A percentile compares a stretch with the other conserved stretches of the same genome.
Evolutionary conservation across 2,113 vertebrate genomes (phyloP).

Genomic region (Tapirus terrestris): DNA sequence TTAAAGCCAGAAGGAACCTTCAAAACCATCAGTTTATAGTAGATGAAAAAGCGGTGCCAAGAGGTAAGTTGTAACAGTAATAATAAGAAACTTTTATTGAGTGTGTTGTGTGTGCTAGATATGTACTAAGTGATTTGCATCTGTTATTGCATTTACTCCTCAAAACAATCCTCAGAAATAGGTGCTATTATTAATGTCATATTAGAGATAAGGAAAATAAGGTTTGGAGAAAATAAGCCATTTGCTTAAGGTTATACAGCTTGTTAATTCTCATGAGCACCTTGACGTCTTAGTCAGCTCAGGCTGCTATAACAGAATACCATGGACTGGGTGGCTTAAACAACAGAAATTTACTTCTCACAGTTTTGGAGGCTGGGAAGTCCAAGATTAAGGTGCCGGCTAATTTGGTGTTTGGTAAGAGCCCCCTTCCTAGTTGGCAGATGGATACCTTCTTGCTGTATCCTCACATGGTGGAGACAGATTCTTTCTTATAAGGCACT

Average conservation of each 20-base stretch:
- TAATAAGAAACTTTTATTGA: neutral
- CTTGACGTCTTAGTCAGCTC: neutral
- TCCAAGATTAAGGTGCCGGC: neutral
- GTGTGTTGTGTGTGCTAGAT: neutral
- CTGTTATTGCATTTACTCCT: neutral
- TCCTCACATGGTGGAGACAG: neutral
- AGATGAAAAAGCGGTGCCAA: conserved; percentile 4
- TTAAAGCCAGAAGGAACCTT: conserved; percentile 39
- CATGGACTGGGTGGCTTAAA: neutral
- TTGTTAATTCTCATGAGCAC: neutral
- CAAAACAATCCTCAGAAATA: neutral
- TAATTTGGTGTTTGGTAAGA: neutral
- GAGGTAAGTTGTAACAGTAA: neutral
- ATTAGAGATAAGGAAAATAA: neutral
- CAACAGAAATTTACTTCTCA: neutral
- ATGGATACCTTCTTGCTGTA: neutral
- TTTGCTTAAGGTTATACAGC: neutral
- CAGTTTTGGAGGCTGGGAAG: neutral
- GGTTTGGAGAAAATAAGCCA: neutral
- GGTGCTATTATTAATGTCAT: neutral
- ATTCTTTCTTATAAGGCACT: neutral
- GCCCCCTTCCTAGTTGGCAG: neutral
- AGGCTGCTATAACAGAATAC: neutral
- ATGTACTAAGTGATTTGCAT: neutral
- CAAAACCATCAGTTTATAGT: neutral